These are phyloP conservation scores for Harlomillsia oculata DNA, from an alignment of 1,140 invertebrate species.

Conservation along the genomic window DNA sequence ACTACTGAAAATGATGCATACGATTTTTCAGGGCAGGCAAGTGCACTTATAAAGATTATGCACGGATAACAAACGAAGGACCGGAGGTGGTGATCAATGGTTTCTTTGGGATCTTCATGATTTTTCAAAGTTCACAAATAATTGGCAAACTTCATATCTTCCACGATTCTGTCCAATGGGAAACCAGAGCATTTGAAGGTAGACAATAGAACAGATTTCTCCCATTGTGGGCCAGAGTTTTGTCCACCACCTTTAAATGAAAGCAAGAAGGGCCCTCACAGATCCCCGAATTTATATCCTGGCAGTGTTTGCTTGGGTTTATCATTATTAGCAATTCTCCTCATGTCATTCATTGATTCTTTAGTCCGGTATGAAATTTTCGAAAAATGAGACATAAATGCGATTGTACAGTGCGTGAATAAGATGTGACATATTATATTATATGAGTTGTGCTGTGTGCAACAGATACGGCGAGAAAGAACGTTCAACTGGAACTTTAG, in stretches of 20 bases:
- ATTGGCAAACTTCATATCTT: constrained; percentile 86
- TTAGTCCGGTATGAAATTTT: constrained; percentile 75
- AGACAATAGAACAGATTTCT: constrained; percentile 73
- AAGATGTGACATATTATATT: neutral
- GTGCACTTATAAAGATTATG: constrained; percentile 85
- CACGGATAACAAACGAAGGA: constrained; percentile 72
- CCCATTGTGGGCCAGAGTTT: constrained; percentile 44
- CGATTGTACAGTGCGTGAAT: neutral
- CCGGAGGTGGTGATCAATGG: constrained; percentile 81
- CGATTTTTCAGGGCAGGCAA: constrained; percentile 93
- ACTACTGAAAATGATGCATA: constrained; percentile 53
- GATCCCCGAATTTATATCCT: neutral
- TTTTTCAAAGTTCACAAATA: constrained; percentile 65
- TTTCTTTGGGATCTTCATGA: constrained; percentile 97
- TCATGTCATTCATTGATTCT: constrained; percentile 80
- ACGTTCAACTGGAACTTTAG: neutral
- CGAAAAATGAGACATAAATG: constrained; percentile 34
- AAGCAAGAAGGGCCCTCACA: neutral
- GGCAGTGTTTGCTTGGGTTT: constrained; percentile 8
- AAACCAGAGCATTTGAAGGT: constrained; percentile 47
- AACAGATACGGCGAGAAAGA: constrained; percentile 58
- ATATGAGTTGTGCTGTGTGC: neutral
- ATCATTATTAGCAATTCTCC: constrained; percentile 49
- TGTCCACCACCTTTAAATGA: neutral
- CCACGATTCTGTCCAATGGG: constrained; percentile 65